phyloP scores from a whole-genome alignment of 1,140 invertebrate species.

The Cydia fagiglandana region DNA sequence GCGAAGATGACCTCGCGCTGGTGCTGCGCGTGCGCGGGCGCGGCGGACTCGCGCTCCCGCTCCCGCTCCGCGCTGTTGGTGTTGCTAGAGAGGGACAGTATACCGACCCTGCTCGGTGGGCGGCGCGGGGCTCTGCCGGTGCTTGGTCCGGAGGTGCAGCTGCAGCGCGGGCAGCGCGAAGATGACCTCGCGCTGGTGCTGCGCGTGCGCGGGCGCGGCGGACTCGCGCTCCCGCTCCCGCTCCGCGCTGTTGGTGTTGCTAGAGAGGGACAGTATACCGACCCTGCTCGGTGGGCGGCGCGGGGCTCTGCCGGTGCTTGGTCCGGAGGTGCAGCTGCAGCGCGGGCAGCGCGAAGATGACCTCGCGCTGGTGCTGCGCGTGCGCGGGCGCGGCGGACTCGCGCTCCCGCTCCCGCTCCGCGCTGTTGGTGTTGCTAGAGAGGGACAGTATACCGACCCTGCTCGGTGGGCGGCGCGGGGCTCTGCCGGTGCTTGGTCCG shows the following conservation, averaged over 20 bases:
- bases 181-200: conserved; percentile 95
- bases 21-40: conserved; percentile 79
- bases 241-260: conserved; percentile 82
- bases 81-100: conserved; percentile 80
- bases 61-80: conserved; percentile 76
- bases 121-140: conserved; percentile 86
- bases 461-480: conserved; percentile 84
- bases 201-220: conserved; percentile 76
- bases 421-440: conserved; percentile 80
- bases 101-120: conserved; percentile 84
- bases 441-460: conserved; percentile 75
- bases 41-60: conserved; percentile 85
- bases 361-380: conserved; percentile 90
- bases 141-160: conserved; percentile 95
- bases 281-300: conserved; percentile 86
- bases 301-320: conserved; percentile 90
- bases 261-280: conserved; percentile 35
- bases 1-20: conserved; percentile 97
- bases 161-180: conserved; percentile 96
- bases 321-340: conserved; percentile 96
- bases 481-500: conserved; percentile 95
- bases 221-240: conserved; percentile 85
- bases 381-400: conserved; percentile 82
- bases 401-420: conserved; percentile 82
- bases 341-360: conserved; percentile 96